Evolutionary conservation across 2,888 invertebrate genomes (phyloP).

Genomic region (Drosophila anceps): DNA sequence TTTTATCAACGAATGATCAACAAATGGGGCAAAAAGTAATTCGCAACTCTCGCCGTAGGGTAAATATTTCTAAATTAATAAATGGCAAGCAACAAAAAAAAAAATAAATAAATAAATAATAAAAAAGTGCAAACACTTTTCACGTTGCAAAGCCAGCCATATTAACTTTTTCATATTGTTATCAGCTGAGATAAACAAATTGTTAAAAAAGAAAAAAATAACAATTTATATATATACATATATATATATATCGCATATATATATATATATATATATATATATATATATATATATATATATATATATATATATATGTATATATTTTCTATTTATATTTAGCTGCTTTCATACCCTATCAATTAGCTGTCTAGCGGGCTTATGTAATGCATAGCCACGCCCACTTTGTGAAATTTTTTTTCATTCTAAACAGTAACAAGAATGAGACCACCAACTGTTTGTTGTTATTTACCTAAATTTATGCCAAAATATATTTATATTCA

Average conservation of each 20-base stretch:
- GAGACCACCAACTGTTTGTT: constrained; percentile 43
- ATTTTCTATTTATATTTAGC: neutral
- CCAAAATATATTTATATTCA: constrained; percentile 30
- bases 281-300: neutral
- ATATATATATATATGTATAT: neutral
- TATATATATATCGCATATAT: neutral
- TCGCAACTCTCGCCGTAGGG: constrained; percentile 1
- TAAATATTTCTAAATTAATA: constrained; percentile 46
- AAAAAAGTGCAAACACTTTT: constrained; percentile 32
- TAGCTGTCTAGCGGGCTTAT: constrained; percentile 11
- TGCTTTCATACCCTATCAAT: constrained; percentile 37
- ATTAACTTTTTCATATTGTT: constrained; percentile 39
- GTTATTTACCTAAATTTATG: constrained; percentile 45
- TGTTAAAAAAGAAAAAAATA: constrained; percentile 16
- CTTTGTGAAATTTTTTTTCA: constrained; percentile 17
- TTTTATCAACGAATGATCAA: constrained; percentile 34
- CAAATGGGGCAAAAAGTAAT: constrained; percentile 19
- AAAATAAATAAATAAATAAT: constrained; percentile 2
- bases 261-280: neutral
- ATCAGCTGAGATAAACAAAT: constrained; percentile 66
- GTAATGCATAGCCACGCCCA: constrained; percentile 3
- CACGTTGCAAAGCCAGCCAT: constrained; percentile 27
- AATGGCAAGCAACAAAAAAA: constrained; percentile 16
- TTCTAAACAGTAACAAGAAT: constrained; percentile 9
- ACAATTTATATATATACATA: constrained; percentile 10